Conservation (phyloP, 2,113 vertebrate species). For the Salvator merianae region DNA sequence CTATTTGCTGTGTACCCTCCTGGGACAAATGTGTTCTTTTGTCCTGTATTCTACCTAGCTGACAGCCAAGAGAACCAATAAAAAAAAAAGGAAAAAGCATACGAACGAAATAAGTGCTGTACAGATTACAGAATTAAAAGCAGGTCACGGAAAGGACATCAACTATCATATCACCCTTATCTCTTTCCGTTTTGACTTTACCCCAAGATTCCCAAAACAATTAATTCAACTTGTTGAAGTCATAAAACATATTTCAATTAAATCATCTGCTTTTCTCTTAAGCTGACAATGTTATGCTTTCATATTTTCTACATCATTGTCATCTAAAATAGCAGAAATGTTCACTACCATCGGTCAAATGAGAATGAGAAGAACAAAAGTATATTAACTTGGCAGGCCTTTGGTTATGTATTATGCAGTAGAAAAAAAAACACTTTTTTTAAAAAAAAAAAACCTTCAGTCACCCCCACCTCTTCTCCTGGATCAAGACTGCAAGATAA, state of each 20-base stretch:
- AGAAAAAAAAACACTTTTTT: conserved; percentile 38
- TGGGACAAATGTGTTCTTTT: conserved; percentile 24
- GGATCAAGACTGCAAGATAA: conserved; percentile 63
- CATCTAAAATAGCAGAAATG: background rate
- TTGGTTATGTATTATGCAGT: conserved; percentile 47
- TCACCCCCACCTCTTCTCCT: background rate
- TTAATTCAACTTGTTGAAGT: conserved; percentile 4
- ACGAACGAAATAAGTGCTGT: background rate
- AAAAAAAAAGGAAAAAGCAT: conserved; percentile 22
- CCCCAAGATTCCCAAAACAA: conserved; percentile 2
- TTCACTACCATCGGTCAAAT: conserved; percentile 12
- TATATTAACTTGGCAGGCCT: conserved; percentile 58
- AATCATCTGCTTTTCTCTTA: conserved; percentile 1
- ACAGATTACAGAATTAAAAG: conserved; percentile 38
- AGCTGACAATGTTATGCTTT: background rate
- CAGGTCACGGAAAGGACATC: background rate
- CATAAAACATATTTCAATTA: background rate
- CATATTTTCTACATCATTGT: background rate
- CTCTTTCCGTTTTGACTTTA: background rate
- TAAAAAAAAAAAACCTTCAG: no score
- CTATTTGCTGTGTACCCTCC: conserved; percentile 19
- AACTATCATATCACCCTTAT: conserved; percentile 19
- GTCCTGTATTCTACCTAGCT: conserved; percentile 47
- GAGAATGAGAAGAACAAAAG: conserved; percentile 41
- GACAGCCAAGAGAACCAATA: conserved; percentile 31